Evolutionary conservation across 2,113 vertebrate genomes (phyloP).

Genomic region (Cyphomyrus plagiostoma): DNA sequence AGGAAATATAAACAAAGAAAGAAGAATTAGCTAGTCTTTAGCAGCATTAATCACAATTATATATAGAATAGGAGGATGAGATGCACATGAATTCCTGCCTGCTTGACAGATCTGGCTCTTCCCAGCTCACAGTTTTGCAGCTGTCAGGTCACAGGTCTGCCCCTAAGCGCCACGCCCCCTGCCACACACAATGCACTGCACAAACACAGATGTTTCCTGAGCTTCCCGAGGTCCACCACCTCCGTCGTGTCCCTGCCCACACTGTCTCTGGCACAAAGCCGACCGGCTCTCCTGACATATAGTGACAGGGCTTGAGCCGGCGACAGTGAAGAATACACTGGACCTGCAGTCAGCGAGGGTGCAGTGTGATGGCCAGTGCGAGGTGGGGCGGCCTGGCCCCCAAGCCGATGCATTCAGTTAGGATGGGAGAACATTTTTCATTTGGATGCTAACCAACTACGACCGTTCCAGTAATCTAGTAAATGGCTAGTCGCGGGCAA

Average conservation of each 20-base stretch:
- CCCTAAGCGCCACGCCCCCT: neutral
- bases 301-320: neutral
- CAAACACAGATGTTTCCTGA: conserved; percentile 10
- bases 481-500: neutral
- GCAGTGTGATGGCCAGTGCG: too few relatives aligned
- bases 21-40: neutral
- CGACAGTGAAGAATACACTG: neutral
- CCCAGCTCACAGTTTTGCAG: neutral
- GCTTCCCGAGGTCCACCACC: neutral
- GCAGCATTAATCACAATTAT: neutral
- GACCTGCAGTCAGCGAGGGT: neutral
- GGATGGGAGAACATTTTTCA: neutral
- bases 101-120: neutral
- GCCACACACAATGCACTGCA: neutral
- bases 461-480: neutral
- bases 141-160: neutral
- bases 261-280: neutral
- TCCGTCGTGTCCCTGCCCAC: too few relatives aligned
- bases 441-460: neutral
- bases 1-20: neutral
- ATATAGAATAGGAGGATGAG: neutral
- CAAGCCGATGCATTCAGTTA: neutral
- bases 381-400: neutral
- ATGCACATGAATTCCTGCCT: neutral
- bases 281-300: neutral